Base-by-base conservation (phyloP, 2,888 invertebrate genomes). In the Epinotia ramella region DNA sequence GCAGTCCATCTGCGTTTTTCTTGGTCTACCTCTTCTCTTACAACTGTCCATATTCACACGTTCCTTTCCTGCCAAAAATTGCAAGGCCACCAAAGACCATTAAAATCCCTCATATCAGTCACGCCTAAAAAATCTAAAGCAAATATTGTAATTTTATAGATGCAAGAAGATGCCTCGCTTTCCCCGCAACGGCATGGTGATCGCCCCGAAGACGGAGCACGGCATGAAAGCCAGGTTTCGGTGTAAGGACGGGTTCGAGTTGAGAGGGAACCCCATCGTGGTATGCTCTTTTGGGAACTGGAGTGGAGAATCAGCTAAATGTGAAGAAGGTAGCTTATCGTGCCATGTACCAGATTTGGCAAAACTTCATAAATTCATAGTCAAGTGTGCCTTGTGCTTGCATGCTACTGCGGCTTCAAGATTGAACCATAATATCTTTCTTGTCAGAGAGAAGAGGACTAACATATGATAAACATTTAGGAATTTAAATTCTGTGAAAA, bases 141-240 rank as follows among this genome's bases (percentile, higher is more conserved):
- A 7, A 24, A 7, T 13, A 44, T 18, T 11, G 40, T 28, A 20
- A 11, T 79, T 40, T 40, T 95, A 92, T 73, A 96, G 97, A 44
- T 98, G 99, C 88, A 97, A 97, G 84, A 95, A 91, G 82, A 96
- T 98, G 95, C 99, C 99, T 0, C 96, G 95, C 77, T 95, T 96
- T 4, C 98, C 99, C 0, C 97, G 97, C 72, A 97, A 99, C 84
- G 99, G 99, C 0, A 98, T 99, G 96, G 98, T 99, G 5, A 97
- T 99, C 75, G 99, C 99, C 0, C 98, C 99, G 0, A 99, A 99
- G 87, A 98, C 98, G n/a, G 98, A 98, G 79, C 99, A 99, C 86
- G 98, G 99, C 0, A 98, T 98, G 97, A 97, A 97, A 85, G 99
- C 99, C 0, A 95, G 97, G 44, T 99, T 98, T 89, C 96, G 97